Conservation (phyloP, 2,888 invertebrate genomes). For the Dione juno region DNA sequence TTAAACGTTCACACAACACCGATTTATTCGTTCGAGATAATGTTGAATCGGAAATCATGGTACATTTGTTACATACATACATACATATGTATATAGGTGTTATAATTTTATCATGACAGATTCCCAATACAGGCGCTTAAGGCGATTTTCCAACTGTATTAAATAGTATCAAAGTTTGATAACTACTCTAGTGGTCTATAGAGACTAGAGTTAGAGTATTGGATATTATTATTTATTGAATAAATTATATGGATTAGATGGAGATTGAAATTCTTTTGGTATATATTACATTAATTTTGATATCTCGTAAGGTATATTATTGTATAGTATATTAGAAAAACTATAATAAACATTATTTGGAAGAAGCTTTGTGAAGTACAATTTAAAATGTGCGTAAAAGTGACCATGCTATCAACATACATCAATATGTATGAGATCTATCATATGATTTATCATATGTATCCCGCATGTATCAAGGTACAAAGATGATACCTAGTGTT, state of each 20-base stretch:
- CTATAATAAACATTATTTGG: no score
- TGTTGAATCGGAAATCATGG: slow-evolving; percentile 10
- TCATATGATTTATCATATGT: no score
- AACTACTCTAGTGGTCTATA: slow-evolving; percentile 5
- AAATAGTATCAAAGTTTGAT: slow-evolving; percentile 17
- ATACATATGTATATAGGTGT: background rate
- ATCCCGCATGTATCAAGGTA: no score
- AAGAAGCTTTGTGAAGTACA: no score
- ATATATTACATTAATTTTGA: background rate
- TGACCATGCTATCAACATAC: no score
- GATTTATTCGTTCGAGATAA: slow-evolving; percentile 6
- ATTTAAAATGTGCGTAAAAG: no score
- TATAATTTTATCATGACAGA: slow-evolving; percentile 25
- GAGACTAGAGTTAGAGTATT: background rate
- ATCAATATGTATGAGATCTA: no score
- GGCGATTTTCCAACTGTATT: slow-evolving; percentile 16
- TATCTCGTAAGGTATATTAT: background rate
- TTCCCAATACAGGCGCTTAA: slow-evolving; percentile 16
- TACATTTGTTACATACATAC: background rate
- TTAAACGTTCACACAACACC: background rate
- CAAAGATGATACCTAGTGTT: no score
- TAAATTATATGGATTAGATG: background rate
- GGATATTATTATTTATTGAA: background rate
- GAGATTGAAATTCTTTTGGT: background rate
- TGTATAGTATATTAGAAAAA: no score